Percentiles rank a stretch among this genome's conserved stretches.
Conservation (phyloP, 2,888 invertebrate species). For the Cataglyphis livida region DNA sequence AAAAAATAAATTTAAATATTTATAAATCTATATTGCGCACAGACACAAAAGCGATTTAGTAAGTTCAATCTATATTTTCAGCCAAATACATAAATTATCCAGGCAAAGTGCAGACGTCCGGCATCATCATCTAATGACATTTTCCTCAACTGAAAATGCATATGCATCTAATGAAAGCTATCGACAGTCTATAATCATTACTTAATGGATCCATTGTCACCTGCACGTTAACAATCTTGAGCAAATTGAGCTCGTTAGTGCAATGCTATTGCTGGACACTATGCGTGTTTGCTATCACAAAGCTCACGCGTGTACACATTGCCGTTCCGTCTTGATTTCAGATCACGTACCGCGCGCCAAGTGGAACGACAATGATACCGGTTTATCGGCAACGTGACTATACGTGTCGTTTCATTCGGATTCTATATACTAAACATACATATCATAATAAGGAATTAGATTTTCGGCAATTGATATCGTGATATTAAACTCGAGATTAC, state of each 20-base stretch:
- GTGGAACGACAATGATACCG: constrained; percentile 51
- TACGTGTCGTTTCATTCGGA: constrained; percentile 27
- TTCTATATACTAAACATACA: not conserved
- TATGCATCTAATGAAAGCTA: constrained; percentile 66
- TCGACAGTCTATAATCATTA: constrained; percentile 59
- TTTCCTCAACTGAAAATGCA: constrained; percentile 52
- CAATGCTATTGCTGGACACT: constrained; percentile 55
- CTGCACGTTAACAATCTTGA: constrained; percentile 59
- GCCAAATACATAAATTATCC: constrained; percentile 29
- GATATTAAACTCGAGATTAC: constrained; percentile 27
- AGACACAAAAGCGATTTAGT: not conserved
- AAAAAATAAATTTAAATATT: not conserved
- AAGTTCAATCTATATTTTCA: not conserved
- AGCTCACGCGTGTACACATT: constrained; percentile 29
- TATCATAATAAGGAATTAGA: not conserved
- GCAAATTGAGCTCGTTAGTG: constrained; percentile 65
- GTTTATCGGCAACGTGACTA: constrained; percentile 50
- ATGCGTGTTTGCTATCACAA: constrained; percentile 54
- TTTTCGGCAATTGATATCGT: not conserved
- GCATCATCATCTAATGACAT: constrained; percentile 56
- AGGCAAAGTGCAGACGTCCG: not conserved
- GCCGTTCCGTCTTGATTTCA: constrained; percentile 29
- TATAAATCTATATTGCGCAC: not conserved
- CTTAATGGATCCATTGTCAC: constrained; percentile 55
- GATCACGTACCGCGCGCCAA: constrained; percentile 30